Conservation (phyloP, 2,888 invertebrate species). For the Crocallis elinguaria region DNA sequence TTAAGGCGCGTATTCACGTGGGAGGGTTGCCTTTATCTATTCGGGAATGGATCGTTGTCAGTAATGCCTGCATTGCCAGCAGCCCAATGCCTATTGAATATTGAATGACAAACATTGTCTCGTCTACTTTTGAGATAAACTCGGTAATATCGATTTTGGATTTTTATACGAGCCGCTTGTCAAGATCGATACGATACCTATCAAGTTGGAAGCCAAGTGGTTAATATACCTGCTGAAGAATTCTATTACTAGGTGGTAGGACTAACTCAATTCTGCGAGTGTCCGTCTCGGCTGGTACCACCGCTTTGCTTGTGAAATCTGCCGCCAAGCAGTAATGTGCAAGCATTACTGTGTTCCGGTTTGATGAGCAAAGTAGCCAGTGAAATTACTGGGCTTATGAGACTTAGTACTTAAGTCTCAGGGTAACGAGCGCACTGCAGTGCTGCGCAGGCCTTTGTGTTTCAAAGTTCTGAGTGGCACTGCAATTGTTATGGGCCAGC, state of each 20-base stretch:
- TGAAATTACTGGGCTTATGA: no score
- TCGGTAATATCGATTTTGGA: constrained; percentile 29
- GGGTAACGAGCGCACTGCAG: no score
- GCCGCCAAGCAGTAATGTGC: no score
- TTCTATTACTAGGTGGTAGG: constrained; percentile 1
- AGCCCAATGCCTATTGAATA: constrained; percentile 44
- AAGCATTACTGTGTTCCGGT: no score
- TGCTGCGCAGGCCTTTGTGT: no score
- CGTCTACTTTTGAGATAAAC: constrained; percentile 28
- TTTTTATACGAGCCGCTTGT: constrained; percentile 17
- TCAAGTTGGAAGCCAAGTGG: constrained; percentile 18
- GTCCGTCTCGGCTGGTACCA: no score
- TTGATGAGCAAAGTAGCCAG: no score
- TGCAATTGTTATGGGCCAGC: no score
- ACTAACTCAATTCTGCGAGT: no score
- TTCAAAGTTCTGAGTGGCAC: no score
- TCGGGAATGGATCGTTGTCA: constrained; percentile 48
- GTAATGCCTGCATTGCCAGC: constrained; percentile 9
- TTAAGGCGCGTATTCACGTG: constrained; percentile 48
- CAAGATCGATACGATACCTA: constrained; percentile 5
- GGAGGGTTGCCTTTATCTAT: constrained; percentile 52
- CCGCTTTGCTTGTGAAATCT: no score
- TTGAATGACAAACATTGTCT: constrained; percentile 42
- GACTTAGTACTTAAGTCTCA: no score
- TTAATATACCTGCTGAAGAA: constrained; percentile 12